A percentile compares a stretch with the other conserved stretches of the same genome.
Evolutionary conservation across 1,140 invertebrate genomes (phyloP).

Genomic region (Pseudomyrmex concolor): DNA sequence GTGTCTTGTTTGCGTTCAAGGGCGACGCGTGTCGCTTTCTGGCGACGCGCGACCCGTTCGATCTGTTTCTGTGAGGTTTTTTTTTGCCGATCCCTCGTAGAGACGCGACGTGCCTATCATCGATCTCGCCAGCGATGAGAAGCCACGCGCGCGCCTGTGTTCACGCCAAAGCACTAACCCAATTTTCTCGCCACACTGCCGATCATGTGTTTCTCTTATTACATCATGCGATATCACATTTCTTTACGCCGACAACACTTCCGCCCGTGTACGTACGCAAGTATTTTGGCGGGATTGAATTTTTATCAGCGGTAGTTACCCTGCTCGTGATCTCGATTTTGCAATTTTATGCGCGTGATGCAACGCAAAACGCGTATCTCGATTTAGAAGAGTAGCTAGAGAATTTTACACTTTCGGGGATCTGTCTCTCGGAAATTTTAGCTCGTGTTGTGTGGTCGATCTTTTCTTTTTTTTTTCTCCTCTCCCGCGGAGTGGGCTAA

Average conservation of each 20-base stretch:
- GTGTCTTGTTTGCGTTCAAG: background rate
- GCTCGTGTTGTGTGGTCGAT: background rate
- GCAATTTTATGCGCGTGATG: background rate
- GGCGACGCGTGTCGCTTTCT: background rate
- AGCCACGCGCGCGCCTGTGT: background rate
- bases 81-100: slow-evolving; percentile 17
- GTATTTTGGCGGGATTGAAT: slow-evolving; percentile 5
- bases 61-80: background rate
- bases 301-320: no score
- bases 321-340: background rate
- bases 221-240: background rate
- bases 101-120: slow-evolving; percentile 34
- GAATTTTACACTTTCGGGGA: slow-evolving; percentile 14
- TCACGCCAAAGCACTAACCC: background rate
- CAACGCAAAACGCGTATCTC: background rate
- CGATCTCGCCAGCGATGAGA: slow-evolving; percentile 3
- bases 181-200: background rate
- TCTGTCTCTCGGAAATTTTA: slow-evolving; percentile 44
- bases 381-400: background rate
- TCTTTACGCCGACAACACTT: background rate
- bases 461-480: background rate
- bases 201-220: background rate
- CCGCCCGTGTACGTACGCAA: background rate
- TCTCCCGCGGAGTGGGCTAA: slow-evolving; percentile 57
- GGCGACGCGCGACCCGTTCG: background rate